Percentiles rank a stretch among this genome's conserved stretches.
These are phyloP conservation scores for Lagodon rhomboides DNA, from an alignment of 2,797 vertebrate genomes.

Conservation along the genomic window DNA sequence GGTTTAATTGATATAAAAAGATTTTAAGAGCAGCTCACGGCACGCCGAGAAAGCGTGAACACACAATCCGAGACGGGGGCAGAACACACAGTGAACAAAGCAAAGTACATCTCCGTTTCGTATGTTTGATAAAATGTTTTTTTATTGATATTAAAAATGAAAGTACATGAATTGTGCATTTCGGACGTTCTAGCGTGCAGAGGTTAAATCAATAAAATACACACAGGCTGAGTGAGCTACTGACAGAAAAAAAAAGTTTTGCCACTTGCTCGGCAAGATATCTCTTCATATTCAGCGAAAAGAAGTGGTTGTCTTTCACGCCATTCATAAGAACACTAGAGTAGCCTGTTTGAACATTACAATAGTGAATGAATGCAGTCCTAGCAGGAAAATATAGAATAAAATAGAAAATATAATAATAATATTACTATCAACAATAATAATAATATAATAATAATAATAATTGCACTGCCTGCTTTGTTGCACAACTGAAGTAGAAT, in stretches of 20 bases:
- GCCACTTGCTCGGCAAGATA: slow-evolving; percentile 77
- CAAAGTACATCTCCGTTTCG: slow-evolving; percentile 53
- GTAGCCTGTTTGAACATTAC: slow-evolving; percentile 83
- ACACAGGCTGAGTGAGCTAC: slow-evolving; percentile 87
- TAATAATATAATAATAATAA: slow-evolving; percentile 81
- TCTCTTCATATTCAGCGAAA: slow-evolving; percentile 85
- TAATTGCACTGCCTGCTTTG: slow-evolving; percentile 88
- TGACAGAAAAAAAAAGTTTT: slow-evolving; percentile 83
- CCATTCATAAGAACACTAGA: slow-evolving; percentile 83
- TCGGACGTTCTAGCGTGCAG: slow-evolving; percentile 90
- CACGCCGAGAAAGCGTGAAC: slow-evolving; percentile 26
- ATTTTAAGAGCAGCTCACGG: slow-evolving; percentile 46
- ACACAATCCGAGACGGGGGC: slow-evolving; percentile 20
- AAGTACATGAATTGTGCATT: slow-evolving; percentile 92
- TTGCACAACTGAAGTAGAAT: slow-evolving; percentile 86
- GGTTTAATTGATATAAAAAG: slow-evolving; percentile 71
- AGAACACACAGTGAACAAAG: slow-evolving; percentile 31
- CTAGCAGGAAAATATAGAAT: slow-evolving; percentile 83
- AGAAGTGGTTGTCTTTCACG: slow-evolving; percentile 82
- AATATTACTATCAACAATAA: slow-evolving; percentile 73
- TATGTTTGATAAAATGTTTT: slow-evolving; percentile 89
- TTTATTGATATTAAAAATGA: slow-evolving; percentile 93
- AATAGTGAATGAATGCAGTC: slow-evolving; percentile 87
- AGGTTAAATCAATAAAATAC: slow-evolving; percentile 91
- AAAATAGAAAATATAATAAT: slow-evolving; percentile 79